Percentiles rank a stretch among this genome's conserved stretches.
Conservation (phyloP, 1,140 invertebrate species). For the Chrysopa pallens region DNA sequence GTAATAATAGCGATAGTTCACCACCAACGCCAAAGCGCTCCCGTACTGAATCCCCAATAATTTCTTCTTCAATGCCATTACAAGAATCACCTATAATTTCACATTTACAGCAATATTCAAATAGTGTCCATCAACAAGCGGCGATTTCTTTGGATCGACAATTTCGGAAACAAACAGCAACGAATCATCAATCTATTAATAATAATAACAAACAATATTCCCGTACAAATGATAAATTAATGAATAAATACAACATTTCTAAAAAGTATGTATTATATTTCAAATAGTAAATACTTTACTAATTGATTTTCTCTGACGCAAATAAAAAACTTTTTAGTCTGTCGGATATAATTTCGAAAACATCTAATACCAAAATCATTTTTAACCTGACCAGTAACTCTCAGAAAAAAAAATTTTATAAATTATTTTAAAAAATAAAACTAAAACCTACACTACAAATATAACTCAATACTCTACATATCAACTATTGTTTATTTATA, state of each 20-base stretch:
- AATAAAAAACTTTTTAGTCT: background rate
- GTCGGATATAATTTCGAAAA: too few species aligned
- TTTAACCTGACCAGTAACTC: too few species aligned
- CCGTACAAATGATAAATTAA: background rate
- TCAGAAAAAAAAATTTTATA: too few species aligned
- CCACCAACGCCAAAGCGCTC: background rate
- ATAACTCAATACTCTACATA: too few species aligned
- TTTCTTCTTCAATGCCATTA: too few species aligned
- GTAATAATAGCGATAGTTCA: conserved; percentile 14
- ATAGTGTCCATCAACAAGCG: background rate
- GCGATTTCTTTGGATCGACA: background rate
- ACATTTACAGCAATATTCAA: background rate
- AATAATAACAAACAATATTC: background rate
- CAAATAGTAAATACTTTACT: background rate
- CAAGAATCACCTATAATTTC: background rate
- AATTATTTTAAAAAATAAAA: too few species aligned
- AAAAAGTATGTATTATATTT: background rate
- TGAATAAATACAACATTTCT: background rate
- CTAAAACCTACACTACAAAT: too few species aligned
- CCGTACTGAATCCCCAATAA: background rate
- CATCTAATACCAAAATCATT: too few species aligned
- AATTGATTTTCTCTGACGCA: background rate
- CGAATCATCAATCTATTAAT: too few species aligned
- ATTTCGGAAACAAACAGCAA: background rate
- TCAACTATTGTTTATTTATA: too few species aligned